Percentiles rank a stretch among this genome's conserved stretches.
Conservation (phyloP, 1,140 invertebrate species). For the Lineus longissimus region DNA sequence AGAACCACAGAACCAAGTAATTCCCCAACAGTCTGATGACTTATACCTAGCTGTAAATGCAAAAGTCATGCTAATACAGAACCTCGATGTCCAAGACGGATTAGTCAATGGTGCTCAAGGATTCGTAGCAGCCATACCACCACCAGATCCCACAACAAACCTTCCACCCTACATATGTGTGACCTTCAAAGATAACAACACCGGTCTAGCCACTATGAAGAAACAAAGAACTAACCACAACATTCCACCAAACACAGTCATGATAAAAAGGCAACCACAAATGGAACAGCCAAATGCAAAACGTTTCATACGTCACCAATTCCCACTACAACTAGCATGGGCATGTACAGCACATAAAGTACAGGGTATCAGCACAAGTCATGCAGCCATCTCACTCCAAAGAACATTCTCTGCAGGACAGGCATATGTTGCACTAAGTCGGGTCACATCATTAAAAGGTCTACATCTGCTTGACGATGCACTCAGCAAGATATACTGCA, state of each 20-base stretch:
- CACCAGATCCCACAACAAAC: too few relatives aligned
- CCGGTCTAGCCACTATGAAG: neutral
- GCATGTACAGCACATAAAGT: slow-evolving; percentile 5
- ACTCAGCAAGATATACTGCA: too few relatives aligned
- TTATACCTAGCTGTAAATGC: slow-evolving; percentile 12
- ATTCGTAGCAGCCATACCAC: neutral
- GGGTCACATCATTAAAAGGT: too few relatives aligned
- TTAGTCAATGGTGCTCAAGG: slow-evolving; percentile 13
- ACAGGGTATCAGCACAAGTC: neutral
- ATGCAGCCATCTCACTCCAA: neutral
- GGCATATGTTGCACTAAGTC: too few relatives aligned
- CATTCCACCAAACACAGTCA: neutral
- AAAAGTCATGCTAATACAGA: slow-evolving; percentile 13
- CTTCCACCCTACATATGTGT: neutral
- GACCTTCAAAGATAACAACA: neutral
- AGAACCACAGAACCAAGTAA: too few relatives aligned
- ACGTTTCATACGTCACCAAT: neutral
- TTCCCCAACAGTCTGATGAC: too few relatives aligned
- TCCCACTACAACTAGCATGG: neutral
- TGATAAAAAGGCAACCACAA: neutral
- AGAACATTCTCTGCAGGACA: neutral
- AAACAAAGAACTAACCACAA: neutral
- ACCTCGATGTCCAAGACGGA: slow-evolving; percentile 12
- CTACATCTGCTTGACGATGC: too few relatives aligned
- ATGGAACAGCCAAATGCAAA: neutral